Base-by-base conservation (phyloP, 2,888 invertebrate genomes). In the Stegophylla sp. region DNA sequence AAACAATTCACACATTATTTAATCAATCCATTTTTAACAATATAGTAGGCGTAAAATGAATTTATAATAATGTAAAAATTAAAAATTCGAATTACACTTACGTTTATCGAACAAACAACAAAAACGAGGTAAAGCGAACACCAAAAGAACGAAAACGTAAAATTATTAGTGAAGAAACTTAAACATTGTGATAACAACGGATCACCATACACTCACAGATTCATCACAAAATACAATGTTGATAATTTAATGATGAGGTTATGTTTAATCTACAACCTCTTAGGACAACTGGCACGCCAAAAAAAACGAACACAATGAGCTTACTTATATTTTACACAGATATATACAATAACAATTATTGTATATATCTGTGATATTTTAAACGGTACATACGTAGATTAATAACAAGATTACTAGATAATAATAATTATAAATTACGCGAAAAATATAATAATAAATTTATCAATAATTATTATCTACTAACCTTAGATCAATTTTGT, bases 181-280 rank as follows among this genome's bases (percentile, higher is more conserved):
- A 34, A 77, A 77, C 66, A 59, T 15, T 28, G 48, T 77, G 77
- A 77, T 77, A 77, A 77, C 77, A 77, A 77, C 77, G 77, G 77
- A 69, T 69, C 67, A 67, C 77, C 12, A 53, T 43, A 20, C 20
- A 20, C 34, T 7, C 3, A 7, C 69, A 59, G 28, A 23, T 26
- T n/a, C 28, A 10, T 28, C 10, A 48, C 13, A 69, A 5, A 51
- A 51, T 69, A 7, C 45, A 34, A 34, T 28, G 61, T 34, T 74
- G 74, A 63, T 74, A 63, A 63, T 48, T 74, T 20, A 63, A 20
- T 23, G 23, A 63, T 64, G 74, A 74, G 74, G 74, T 74, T 63
- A 63, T 63, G 63, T 41, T 12, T 51, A 63, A 51, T 74, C 48
- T 74, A n/a, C 4, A 63, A 74, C 51, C 63, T 74, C 74, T 74